Evolutionary conservation across 2,113 vertebrate species (phyloP).

Genomic region (Zingel zingel): DNA sequence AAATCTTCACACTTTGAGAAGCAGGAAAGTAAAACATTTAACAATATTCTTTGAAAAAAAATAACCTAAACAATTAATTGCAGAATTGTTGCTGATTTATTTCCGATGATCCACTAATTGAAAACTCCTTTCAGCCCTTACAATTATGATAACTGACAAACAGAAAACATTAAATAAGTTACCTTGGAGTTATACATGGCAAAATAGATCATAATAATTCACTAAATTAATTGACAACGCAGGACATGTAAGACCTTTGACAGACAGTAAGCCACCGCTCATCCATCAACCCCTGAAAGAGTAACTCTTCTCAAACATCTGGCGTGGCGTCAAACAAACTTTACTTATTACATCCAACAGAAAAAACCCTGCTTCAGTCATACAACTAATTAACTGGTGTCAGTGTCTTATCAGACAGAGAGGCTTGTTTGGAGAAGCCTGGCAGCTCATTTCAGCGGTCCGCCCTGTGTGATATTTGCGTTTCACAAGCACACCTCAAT

Average conservation of each 20-base stretch:
- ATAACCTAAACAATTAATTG: too few relatives aligned
- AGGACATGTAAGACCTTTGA: conserved; percentile 21
- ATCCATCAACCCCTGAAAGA: conserved; percentile 62
- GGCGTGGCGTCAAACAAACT: conserved; percentile 55
- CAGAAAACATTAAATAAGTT: not conserved
- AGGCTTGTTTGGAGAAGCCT: conserved; percentile 78
- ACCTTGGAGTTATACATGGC: not conserved
- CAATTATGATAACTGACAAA: not conserved
- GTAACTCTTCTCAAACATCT: conserved; percentile 58
- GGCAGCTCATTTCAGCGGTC: conserved; percentile 68
- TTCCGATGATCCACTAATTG: too few relatives aligned
- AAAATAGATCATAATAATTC: not conserved
- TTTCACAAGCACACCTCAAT: conserved; percentile 69
- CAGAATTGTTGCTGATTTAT: not conserved
- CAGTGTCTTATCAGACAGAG: conserved; percentile 77
- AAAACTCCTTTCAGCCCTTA: not conserved
- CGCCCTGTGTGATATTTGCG: conserved; percentile 73
- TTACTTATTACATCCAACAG: conserved; percentile 56
- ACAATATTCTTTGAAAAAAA: not conserved
- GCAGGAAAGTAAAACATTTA: not conserved
- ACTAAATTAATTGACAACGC: not conserved
- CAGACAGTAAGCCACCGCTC: conserved; percentile 25
- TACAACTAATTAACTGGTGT: conserved; percentile 75
- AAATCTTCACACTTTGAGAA: not conserved
- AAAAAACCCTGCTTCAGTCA: conserved; percentile 50